Evolutionary conservation across 2,797 vertebrate genomes (phyloP).

Genomic region (Lepilemur ruficaudatus): DNA sequence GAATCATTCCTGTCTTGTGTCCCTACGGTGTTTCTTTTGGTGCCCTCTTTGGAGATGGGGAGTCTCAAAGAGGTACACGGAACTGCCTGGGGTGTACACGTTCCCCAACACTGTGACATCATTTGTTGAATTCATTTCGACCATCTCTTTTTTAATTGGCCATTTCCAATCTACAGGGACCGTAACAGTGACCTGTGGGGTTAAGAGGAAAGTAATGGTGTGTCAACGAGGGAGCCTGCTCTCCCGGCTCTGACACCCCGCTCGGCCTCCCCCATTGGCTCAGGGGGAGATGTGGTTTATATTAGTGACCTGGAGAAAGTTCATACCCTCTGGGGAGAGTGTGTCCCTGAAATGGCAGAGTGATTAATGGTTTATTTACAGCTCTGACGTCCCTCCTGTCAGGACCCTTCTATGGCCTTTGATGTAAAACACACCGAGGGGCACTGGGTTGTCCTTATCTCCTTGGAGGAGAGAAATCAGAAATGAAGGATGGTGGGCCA

Average conservation of each 20-base stretch:
- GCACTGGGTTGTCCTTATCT: constrained; percentile 85
- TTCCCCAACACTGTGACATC: constrained; percentile 36
- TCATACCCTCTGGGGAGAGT: constrained; percentile 87
- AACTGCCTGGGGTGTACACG: not conserved
- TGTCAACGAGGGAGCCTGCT: constrained; percentile 77
- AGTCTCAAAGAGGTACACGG: not conserved
- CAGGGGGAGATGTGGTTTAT: constrained; percentile 87
- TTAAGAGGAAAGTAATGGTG: constrained; percentile 79
- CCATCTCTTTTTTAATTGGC: constrained; percentile 67
- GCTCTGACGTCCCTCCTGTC: constrained; percentile 87
- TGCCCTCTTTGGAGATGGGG: not conserved
- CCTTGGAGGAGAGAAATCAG: constrained; percentile 80
- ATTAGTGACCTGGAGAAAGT: constrained; percentile 89
- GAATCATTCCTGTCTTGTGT: not conserved
- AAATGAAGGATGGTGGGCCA: constrained; percentile 71
- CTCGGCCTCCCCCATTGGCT: constrained; percentile 59
- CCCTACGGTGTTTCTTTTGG: not conserved
- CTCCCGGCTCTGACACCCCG: constrained; percentile 72
- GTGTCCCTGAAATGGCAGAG: constrained; percentile 84
- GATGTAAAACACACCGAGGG: constrained; percentile 90
- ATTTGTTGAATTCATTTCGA: constrained; percentile 58
- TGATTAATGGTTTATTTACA: constrained; percentile 92
- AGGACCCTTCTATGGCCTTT: constrained; percentile 87
- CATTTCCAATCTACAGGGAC: constrained; percentile 75
- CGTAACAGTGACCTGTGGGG: constrained; percentile 67